Evolutionary conservation across 1,140 invertebrate genomes (phyloP).

Genomic region (Ganaspis sp.): DNA sequence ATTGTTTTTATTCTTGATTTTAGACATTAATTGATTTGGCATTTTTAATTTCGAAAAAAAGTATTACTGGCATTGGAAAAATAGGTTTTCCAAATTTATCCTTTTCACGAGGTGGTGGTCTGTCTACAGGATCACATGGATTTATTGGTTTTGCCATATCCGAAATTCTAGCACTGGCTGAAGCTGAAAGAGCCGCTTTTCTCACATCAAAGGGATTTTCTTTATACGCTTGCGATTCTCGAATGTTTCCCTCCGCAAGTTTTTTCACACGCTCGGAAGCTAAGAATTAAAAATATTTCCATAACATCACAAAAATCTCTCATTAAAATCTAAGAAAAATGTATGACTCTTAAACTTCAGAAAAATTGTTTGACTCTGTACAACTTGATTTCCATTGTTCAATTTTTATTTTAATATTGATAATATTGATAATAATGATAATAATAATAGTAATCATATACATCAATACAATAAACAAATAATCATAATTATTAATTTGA

Average conservation of each 20-base stretch:
- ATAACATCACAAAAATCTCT: too few species aligned
- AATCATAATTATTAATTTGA: too few species aligned
- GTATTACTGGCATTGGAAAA: conserved; percentile 51
- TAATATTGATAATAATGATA: too few species aligned
- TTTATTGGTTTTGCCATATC: conserved; percentile 50
- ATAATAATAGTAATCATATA: too few species aligned
- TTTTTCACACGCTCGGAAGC: conserved; percentile 40
- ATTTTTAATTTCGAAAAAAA: too few species aligned
- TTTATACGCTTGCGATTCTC: not conserved
- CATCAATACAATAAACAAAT: too few species aligned
- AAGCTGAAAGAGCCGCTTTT: conserved; percentile 46
- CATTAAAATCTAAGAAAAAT: not conserved
- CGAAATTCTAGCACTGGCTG: conserved; percentile 31
- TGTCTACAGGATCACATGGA: conserved; percentile 44
- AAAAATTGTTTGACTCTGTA: too few species aligned
- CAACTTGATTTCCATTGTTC: too few species aligned
- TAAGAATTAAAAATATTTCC: conserved; percentile 26
- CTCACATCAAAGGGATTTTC: conserved; percentile 47
- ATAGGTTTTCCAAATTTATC: conserved; percentile 53
- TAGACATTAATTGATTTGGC: too few species aligned
- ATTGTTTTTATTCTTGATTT: too few species aligned
- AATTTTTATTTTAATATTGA: not conserved
- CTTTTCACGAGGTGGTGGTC: conserved; percentile 47
- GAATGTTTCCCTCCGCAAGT: conserved; percentile 35
- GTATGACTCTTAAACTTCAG: too few species aligned